These are phyloP conservation scores for Fissipunctia ypsillon DNA, from an alignment of 2,888 invertebrate species.

Conservation along the genomic window DNA sequence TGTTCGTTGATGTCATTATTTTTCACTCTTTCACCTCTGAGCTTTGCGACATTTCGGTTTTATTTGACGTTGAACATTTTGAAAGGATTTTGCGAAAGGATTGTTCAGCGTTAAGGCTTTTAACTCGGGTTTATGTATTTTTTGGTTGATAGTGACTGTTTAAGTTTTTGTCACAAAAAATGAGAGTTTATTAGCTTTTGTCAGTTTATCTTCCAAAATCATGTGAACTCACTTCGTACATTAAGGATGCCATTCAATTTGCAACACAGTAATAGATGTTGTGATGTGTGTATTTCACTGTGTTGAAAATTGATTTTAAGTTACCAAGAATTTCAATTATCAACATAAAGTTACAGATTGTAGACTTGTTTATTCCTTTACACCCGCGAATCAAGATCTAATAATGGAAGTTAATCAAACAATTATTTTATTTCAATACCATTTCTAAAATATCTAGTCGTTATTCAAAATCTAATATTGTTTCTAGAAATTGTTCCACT, in stretches of 20 bases:
- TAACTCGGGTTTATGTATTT: background rate
- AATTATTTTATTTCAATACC: constrained; percentile 27
- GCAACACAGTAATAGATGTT: background rate
- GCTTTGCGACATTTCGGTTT: constrained; percentile 9
- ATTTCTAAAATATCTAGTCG: constrained; percentile 22
- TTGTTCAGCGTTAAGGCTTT: background rate
- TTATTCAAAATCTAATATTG: constrained; percentile 19
- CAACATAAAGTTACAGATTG: background rate
- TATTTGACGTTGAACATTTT: constrained; percentile 25
- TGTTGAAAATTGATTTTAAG: too few species aligned
- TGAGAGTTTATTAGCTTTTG: background rate
- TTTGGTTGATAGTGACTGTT: constrained; percentile 1
- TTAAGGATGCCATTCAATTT: background rate
- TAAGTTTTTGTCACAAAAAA: background rate
- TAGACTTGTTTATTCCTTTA: background rate
- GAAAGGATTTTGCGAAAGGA: constrained; percentile 8
- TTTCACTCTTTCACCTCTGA: constrained; percentile 45
- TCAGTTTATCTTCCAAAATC: background rate
- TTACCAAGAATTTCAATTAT: background rate
- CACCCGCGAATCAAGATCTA: constrained; percentile 1
- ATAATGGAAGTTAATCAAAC: constrained; percentile 18
- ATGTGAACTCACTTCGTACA: background rate
- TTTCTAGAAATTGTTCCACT: constrained; percentile 14
- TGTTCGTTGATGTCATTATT: constrained; percentile 60
- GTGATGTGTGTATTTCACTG: too few species aligned